Evolutionary conservation across 2,888 invertebrate genomes (phyloP).

Genomic region (Lycophotia porphyrea): DNA sequence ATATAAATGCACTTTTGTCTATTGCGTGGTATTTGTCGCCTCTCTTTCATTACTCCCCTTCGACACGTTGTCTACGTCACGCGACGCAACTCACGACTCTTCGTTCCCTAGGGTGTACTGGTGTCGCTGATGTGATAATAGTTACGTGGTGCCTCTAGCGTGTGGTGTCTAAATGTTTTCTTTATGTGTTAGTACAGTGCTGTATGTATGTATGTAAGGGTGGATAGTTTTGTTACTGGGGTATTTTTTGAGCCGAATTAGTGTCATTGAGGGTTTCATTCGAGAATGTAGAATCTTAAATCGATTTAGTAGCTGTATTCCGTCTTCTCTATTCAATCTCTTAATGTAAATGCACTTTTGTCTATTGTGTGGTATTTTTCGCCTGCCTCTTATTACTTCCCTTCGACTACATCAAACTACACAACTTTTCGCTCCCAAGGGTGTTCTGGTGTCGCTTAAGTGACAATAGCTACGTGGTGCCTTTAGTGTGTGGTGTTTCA

Average conservation of each 20-base stretch:
- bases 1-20: not conserved
- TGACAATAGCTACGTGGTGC: conserved; percentile 18
- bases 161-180: not conserved
- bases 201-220: not conserved
- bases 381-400: conserved; percentile 21
- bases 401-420: conserved; percentile 12
- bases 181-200: no score
- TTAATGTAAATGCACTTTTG: no score
- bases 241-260: not conserved
- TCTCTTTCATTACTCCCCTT: conserved; percentile 24
- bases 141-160: not conserved
- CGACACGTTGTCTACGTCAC: conserved; percentile 5
- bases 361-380: not conserved
- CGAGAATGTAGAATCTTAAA: no score
- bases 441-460: conserved; percentile 31
- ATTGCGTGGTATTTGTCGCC: not conserved
- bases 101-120: conserved; percentile 17
- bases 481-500: not conserved
- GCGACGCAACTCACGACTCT: not conserved
- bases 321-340: no score
- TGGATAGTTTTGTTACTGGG: not conserved
- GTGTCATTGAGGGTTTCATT: no score
- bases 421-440: conserved; percentile 6
- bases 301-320: no score
- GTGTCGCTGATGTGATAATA: conserved; percentile 36